Conservation (phyloP, 2,888 invertebrate species). For the Drosophila kokeensis region DNA sequence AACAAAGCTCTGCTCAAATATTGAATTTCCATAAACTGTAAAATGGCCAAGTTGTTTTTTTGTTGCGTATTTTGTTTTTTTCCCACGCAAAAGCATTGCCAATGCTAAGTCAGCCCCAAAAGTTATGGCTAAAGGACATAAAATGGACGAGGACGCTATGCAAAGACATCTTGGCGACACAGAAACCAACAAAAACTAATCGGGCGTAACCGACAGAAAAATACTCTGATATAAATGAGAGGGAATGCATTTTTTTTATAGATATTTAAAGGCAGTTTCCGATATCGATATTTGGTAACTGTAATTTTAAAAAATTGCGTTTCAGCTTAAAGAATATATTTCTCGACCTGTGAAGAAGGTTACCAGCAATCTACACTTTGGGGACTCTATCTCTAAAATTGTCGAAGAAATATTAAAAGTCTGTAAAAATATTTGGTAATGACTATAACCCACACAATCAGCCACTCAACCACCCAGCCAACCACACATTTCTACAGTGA, state of each 20-base stretch:
- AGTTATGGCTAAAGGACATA: constrained; percentile 4
- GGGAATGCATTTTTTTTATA: neutral
- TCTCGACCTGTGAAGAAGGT: neutral
- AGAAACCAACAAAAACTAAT: neutral
- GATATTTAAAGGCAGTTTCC: too few species aligned
- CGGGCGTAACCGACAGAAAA: neutral
- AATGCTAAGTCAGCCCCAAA: constrained; percentile 28
- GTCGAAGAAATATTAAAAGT: constrained; percentile 2
- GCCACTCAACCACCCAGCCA: neutral
- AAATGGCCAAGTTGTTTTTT: constrained; percentile 56
- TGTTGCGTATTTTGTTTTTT: constrained; percentile 1
- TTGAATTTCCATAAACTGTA: constrained; percentile 59
- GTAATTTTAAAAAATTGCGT: neutral
- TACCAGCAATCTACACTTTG: neutral
- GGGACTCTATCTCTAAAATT: neutral
- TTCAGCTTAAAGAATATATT: neutral
- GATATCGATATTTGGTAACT: too few species aligned
- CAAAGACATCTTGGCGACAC: constrained; percentile 15
- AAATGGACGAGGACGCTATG: constrained; percentile 1
- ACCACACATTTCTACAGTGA: neutral
- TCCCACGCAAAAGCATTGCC: constrained; percentile 27
- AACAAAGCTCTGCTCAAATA: constrained; percentile 7
- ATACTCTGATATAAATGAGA: neutral
- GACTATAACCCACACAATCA: constrained; percentile 4
- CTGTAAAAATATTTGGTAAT: constrained; percentile 41